Evolutionary conservation across 2,797 vertebrate genomes (phyloP).

Genomic region (Sylvia borin): DNA sequence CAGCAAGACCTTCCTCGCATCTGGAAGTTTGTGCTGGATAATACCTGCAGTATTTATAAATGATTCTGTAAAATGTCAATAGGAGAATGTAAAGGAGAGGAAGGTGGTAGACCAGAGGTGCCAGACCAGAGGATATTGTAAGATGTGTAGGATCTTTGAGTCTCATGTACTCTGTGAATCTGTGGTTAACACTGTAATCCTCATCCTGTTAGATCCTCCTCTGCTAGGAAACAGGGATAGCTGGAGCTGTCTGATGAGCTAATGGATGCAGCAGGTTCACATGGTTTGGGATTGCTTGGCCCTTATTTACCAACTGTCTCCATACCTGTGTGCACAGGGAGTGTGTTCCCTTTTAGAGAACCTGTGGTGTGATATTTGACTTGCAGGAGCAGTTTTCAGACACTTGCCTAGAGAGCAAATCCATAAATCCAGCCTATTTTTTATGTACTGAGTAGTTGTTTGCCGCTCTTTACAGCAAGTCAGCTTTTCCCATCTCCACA

Average conservation of each 20-base stretch:
- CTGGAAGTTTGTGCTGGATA: neutral
- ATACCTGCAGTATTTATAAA: no score
- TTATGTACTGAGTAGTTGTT: neutral
- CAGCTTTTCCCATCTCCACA: neutral
- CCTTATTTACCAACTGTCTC: neutral
- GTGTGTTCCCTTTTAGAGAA: neutral
- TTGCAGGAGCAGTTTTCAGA: neutral
- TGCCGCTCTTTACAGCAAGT: neutral
- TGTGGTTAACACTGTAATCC: neutral
- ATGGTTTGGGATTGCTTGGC: neutral
- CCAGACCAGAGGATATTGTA: no score
- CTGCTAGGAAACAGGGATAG: neutral
- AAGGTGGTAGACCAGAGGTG: no score
- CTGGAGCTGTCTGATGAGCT: neutral
- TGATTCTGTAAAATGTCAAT: no score
- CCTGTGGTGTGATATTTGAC: neutral
- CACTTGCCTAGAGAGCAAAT: neutral
- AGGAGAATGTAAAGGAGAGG: no score
- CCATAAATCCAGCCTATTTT: neutral
- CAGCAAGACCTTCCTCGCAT: neutral
- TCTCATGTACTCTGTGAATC: no score
- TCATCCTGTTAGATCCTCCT: neutral
- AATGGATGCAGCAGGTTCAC: neutral
- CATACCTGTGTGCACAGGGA: neutral
- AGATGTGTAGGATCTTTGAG: no score